These are phyloP conservation scores for Leucophora obtusa DNA, from an alignment of 2,888 invertebrate species.

Conservation along the genomic window DNA sequence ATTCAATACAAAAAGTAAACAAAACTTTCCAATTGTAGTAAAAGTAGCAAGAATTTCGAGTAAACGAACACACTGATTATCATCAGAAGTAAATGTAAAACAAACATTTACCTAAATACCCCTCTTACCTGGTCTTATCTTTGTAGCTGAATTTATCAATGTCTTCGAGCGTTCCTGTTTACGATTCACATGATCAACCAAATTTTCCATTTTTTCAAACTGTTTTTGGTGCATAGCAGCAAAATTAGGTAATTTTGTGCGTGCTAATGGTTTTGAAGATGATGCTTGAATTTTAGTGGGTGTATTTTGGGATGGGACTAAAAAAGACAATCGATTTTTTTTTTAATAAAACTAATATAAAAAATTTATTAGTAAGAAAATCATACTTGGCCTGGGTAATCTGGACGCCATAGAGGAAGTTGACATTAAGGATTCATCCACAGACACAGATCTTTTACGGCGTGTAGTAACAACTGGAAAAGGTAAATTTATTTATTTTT, in stretches of 20 bases:
- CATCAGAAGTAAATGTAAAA: no score
- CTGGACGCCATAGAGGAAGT: slow-evolving; percentile 18
- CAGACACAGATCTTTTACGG: slow-evolving; percentile 74
- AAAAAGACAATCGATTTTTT: neutral
- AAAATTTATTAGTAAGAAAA: neutral
- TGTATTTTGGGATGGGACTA: slow-evolving; percentile 16
- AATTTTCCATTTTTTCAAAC: slow-evolving; percentile 84
- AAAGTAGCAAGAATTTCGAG: no score
- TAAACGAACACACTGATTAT: no score
- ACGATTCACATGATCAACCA: slow-evolving; percentile 81
- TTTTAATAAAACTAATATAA: neutral
- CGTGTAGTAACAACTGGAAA: slow-evolving; percentile 72
- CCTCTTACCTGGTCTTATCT: slow-evolving; percentile 62
- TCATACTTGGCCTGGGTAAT: slow-evolving; percentile 68
- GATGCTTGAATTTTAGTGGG: slow-evolving; percentile 3
- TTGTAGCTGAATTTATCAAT: slow-evolving; percentile 69
- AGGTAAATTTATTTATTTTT: slow-evolving; percentile 1
- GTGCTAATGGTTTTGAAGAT: slow-evolving; percentile 61
- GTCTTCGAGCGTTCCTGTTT: slow-evolving; percentile 77
- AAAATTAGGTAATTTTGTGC: slow-evolving; percentile 84
- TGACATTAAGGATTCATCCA: slow-evolving; percentile 67
- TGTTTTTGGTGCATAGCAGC: slow-evolving; percentile 83
- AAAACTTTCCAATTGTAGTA: no score
- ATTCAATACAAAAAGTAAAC: no score
- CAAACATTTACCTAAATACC: no score